Evolutionary conservation across 2,797 vertebrate species (phyloP), one percentile per base, ranked within the genome.

Genomic region (Gymnopithys bicolor): DNA sequence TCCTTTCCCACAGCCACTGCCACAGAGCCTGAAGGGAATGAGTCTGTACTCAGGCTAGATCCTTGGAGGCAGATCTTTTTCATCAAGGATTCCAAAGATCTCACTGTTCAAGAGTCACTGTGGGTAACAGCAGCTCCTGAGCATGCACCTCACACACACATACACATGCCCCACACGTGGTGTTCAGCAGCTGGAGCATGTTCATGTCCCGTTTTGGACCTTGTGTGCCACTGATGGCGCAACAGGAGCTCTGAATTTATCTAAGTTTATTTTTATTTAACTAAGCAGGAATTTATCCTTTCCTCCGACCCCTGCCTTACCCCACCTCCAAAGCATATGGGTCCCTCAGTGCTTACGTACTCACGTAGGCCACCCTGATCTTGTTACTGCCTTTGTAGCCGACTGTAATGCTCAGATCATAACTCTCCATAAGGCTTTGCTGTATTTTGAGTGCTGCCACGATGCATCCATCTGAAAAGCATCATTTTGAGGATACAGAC

Each of bases 251-350:
- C 16, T 17, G 43, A 30, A 5, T 43, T 75, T 55, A 49, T 24
- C 16, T 49, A n/a, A 45, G 8, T 58, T 77, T 58, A 39, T 35
- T 84, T 71, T 41, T 64, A 33, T 6, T 52, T 32, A 64, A 33
- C 21, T 52, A 52, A 35, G 45, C 52, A 63, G 37, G 28, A 7
- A 2, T 37, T 59, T 69, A 46, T 37, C n/a, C 19, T 68, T 16
- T 56, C 28, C 32, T 21, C 2, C 30, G 0, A 0, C 3, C 13
- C n/a, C 32, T 27, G 43, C 23, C 63, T 27, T 5, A 43, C 43
- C 24, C 12, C 2, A 5, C 3, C 10, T 24, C 16, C n/a, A 5
- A 30, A 71, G 5, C 13, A 63, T 32, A 59, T 2, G 14, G n/a
- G 10, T 53, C n/a, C 13, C 15, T 8, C 21, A 43, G 13, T 16